Conservation (phyloP, 2,888 invertebrate genomes). For the Synergus laeviventris region DNA sequence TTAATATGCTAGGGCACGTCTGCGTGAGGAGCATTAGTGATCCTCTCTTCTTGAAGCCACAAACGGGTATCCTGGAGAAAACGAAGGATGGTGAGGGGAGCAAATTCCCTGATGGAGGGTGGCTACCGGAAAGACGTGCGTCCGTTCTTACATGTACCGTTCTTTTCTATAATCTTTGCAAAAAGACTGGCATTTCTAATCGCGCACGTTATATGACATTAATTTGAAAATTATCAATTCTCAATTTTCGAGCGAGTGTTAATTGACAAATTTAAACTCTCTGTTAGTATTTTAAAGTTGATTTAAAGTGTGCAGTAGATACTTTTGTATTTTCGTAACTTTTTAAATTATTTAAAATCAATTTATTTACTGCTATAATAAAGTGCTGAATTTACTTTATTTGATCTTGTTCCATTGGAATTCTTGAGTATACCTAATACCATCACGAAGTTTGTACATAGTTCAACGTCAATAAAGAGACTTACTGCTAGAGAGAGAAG, state of each 20-base stretch:
- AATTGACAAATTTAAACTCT: too few species aligned
- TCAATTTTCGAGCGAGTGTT: too few species aligned
- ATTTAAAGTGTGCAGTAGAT: too few species aligned
- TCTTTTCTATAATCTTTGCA: conserved; percentile 56
- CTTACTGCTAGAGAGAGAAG: conserved; percentile 32
- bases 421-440: neutral
- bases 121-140: conserved; percentile 42
- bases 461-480: conserved; percentile 33
- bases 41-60: conserved; percentile 55
- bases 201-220: neutral
- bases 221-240: neutral
- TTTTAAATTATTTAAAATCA: too few species aligned
- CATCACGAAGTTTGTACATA: conserved; percentile 1
- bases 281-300: too few species aligned
- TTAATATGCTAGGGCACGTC: conserved; percentile 71
- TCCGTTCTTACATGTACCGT: neutral
- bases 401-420: conserved; percentile 26
- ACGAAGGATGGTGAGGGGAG: neutral
- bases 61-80: conserved; percentile 13
- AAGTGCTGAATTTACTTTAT: too few species aligned
- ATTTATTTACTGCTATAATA: too few species aligned
- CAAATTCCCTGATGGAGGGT: conserved; percentile 11
- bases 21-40: conserved; percentile 68
- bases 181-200: conserved; percentile 41
- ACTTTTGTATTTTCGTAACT: too few species aligned